A percentile compares a stretch with the other conserved stretches of the same genome.
Conservation (phyloP, 2,113 vertebrate genomes). For the Chionis minor region DNA sequence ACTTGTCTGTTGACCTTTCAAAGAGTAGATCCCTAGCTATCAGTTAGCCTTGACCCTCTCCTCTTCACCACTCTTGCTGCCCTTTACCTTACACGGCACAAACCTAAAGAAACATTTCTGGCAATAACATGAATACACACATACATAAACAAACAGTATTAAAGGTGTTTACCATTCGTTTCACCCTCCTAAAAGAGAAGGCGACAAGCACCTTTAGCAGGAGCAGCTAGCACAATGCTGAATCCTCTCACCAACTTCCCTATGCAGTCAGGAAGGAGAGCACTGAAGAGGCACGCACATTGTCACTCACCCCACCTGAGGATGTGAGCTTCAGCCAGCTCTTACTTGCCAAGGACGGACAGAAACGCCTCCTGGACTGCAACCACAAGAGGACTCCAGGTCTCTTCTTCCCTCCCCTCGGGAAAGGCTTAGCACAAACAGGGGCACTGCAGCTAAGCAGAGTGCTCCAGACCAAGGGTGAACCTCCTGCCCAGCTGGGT, state of each 20-base stretch:
- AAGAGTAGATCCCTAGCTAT: background rate
- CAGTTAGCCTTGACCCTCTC: background rate
- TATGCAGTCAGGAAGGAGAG: background rate
- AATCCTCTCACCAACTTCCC: background rate
- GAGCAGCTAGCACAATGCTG: background rate
- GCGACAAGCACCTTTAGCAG: accelerated
- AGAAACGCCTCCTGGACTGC: background rate
- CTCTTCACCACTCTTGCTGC: background rate
- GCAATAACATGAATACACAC: background rate
- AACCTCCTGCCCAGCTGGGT: background rate
- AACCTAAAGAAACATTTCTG: background rate
- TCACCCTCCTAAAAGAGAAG: background rate
- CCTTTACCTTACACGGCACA: background rate
- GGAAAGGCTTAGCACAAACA: background rate
- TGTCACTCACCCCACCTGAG: background rate
- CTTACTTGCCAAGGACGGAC: accelerated
- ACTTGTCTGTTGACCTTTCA: background rate
- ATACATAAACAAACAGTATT: background rate
- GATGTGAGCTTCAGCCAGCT: background rate
- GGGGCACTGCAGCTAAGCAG: background rate
- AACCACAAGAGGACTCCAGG: background rate
- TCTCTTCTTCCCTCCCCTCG: background rate
- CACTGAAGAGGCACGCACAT: accelerated
- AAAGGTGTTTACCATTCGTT: background rate
- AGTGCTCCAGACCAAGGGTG: background rate